phyloP scores from a whole-genome alignment of 2,797 vertebrate genomes.

The Meda fulgida region DNA sequence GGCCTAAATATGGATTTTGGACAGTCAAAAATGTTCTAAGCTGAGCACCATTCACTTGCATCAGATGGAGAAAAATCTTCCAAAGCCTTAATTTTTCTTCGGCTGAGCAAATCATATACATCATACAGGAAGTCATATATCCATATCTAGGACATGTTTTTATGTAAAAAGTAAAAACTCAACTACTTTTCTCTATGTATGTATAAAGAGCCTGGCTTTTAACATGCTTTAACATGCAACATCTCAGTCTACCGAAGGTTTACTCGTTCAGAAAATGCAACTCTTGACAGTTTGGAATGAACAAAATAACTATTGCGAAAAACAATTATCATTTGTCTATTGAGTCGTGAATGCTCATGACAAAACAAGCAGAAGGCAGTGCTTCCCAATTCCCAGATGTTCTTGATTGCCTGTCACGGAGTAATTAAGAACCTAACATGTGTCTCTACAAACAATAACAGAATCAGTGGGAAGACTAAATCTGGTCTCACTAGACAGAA shows the following conservation, averaged over 20 bases:
- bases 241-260: constrained; percentile 7
- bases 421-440: neutral
- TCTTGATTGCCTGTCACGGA: constrained; percentile 15
- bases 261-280: neutral
- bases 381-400: constrained; percentile 13
- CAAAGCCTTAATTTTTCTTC: neutral
- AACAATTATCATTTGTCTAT: neutral
- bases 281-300: neutral
- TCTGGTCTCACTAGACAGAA: constrained; percentile 10
- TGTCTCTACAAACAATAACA: neutral
- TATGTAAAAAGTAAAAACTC: neutral
- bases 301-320: neutral
- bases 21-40: neutral
- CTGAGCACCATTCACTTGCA: neutral
- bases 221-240: constrained; percentile 43
- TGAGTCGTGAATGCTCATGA: constrained; percentile 10
- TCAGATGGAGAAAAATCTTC: neutral
- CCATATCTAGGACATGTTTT: too few relatives aligned
- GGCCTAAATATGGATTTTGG: neutral
- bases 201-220: constrained; percentile 37
- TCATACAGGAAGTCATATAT: too few relatives aligned
- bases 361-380: neutral
- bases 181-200: neutral
- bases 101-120: neutral
- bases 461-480: constrained; percentile 10